Evolutionary conservation across 2,888 invertebrate species (phyloP).

Genomic region (Dermolepida albohirtum): DNA sequence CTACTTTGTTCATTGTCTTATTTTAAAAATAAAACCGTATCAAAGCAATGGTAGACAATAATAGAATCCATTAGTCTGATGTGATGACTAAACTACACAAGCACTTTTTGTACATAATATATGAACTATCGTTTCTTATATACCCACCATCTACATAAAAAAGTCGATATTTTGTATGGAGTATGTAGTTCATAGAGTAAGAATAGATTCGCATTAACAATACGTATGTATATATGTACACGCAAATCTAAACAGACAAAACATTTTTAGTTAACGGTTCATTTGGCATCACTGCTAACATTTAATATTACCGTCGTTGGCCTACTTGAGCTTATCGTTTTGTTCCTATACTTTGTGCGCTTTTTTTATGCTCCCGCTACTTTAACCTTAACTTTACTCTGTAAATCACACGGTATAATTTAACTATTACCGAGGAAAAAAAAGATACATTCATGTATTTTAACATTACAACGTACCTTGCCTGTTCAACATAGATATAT

Average conservation of each 20-base stretch:
- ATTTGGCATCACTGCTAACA: constrained; percentile 43
- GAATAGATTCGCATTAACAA: too few species aligned
- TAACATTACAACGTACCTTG: constrained; percentile 18
- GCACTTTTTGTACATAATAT: too few species aligned
- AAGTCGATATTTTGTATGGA: too few species aligned
- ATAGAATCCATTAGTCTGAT: too few species aligned
- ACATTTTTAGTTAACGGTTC: constrained; percentile 34
- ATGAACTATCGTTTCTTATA: too few species aligned
- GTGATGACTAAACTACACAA: too few species aligned
- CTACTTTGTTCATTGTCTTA: too few species aligned
- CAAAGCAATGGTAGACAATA: too few species aligned
- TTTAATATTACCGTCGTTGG: constrained; percentile 34
- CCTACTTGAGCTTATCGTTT: constrained; percentile 36
- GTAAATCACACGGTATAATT: constrained; percentile 20
- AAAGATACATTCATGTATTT: constrained; percentile 22
- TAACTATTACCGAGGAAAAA: constrained; percentile 9
- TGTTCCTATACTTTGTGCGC: not conserved
- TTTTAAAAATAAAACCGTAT: too few species aligned
- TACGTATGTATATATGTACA: too few species aligned
- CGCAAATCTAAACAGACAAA: not conserved
- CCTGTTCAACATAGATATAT: constrained; percentile 8
- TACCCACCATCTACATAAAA: too few species aligned
- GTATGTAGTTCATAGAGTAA: too few species aligned
- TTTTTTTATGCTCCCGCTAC: constrained; percentile 8
- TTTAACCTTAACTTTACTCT: constrained; percentile 4